Percentiles rank a stretch among this genome's conserved stretches.
Evolutionary conservation across 2,797 vertebrate species (phyloP).

Genomic region (Zenarchopterus dispar): DNA sequence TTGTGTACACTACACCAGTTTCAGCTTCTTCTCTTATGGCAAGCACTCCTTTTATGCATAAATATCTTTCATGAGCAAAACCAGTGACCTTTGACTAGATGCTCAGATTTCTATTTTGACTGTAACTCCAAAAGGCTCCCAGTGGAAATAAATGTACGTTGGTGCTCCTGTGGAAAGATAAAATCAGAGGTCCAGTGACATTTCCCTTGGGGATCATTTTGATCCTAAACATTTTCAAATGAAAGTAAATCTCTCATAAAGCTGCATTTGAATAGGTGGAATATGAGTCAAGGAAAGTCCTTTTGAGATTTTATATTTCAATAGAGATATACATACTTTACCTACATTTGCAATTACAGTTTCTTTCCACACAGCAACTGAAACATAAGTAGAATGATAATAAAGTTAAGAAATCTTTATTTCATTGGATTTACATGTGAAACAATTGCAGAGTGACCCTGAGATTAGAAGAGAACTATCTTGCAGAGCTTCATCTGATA

Average conservation of each 20-base stretch:
- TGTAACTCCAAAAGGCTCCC: conserved; percentile 9
- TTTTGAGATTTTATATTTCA: conserved; percentile 15
- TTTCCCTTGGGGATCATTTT: conserved; percentile 17
- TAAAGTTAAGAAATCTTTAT: background rate
- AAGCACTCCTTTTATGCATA: conserved; percentile 1
- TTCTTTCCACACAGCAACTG: background rate
- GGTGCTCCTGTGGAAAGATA: conserved; percentile 2
- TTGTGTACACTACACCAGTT: no score
- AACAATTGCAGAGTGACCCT: no score
- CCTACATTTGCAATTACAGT: conserved; percentile 9
- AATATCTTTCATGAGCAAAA: conserved; percentile 14
- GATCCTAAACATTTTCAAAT: conserved; percentile 28
- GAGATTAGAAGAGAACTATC: background rate
- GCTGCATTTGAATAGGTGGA: conserved; percentile 8
- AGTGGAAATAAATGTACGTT: conserved; percentile 12
- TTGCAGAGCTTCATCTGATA: background rate
- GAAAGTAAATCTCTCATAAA: conserved; percentile 25
- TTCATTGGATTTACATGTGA: background rate
- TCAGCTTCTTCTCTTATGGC: no score
- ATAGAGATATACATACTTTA: conserved; percentile 9
- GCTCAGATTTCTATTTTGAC: conserved; percentile 17
- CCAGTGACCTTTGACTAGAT: conserved; percentile 5
- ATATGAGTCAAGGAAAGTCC: conserved; percentile 22
- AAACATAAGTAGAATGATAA: background rate
- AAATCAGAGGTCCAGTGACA: conserved; percentile 37